These are phyloP conservation scores for Rhabditoides inermis DNA, from an alignment of 2,888 invertebrate genomes.

Conservation along the genomic window DNA sequence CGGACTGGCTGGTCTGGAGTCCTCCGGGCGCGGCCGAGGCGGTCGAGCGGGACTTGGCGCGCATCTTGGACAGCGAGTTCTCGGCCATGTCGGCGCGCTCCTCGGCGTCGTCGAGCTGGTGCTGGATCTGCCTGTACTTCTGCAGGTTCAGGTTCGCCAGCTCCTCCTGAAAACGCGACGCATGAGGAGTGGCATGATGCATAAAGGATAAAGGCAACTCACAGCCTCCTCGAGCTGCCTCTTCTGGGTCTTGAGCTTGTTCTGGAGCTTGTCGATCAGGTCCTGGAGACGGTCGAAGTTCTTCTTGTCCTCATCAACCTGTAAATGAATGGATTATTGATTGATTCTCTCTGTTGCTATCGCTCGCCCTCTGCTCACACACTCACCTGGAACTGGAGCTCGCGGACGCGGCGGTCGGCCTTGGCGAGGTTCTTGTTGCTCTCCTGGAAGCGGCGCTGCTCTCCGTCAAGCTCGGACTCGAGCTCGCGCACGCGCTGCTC, in stretches of 20 bases:
- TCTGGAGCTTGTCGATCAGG: slow-evolving; percentile 57
- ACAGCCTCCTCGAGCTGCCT: slow-evolving; percentile 58
- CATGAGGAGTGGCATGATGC: not conserved
- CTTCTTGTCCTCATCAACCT: slow-evolving; percentile 60
- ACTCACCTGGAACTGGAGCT: slow-evolving; percentile 53
- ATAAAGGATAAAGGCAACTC: slow-evolving; percentile 7
- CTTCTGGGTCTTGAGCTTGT: slow-evolving; percentile 58
- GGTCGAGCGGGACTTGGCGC: slow-evolving; percentile 45
- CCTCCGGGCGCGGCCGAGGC: slow-evolving; percentile 24
- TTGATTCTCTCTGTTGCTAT: not conserved
- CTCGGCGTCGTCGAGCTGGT: slow-evolving; percentile 58
- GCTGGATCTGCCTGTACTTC: slow-evolving; percentile 58
- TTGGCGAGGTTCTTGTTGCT: slow-evolving; percentile 58
- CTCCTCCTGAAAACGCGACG: slow-evolving; percentile 53
- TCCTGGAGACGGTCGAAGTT: slow-evolving; percentile 56
- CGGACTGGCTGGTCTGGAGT: slow-evolving; percentile 42
- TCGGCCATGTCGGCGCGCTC: slow-evolving; percentile 57
- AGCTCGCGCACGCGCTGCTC: slow-evolving; percentile 79
- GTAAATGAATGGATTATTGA: slow-evolving; percentile 39
- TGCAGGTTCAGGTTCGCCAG: slow-evolving; percentile 58
- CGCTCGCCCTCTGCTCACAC: slow-evolving; percentile 13
- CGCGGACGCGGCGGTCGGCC: slow-evolving; percentile 57
- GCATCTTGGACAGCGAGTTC: slow-evolving; percentile 55
- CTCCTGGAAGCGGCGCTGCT: slow-evolving; percentile 55
- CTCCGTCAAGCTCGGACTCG: slow-evolving; percentile 77